Evolutionary conservation across 1,140 invertebrate species (phyloP).

Genomic region (Cyrtorhinus lividipennis): DNA sequence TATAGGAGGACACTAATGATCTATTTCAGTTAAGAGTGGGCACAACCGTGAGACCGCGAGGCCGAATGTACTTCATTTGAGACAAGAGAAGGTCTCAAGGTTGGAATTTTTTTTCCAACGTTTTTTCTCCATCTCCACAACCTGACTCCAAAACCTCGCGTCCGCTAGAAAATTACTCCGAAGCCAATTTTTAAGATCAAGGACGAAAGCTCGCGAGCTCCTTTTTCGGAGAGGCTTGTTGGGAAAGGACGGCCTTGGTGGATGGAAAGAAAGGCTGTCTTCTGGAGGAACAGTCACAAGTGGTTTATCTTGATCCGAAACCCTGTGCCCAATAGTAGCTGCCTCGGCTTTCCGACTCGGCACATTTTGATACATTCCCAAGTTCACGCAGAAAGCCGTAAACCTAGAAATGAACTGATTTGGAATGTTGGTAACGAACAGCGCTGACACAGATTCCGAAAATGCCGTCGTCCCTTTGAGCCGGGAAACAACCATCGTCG

Average conservation of each 20-base stretch:
- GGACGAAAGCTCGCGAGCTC: background rate
- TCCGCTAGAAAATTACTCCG: constrained; percentile 3
- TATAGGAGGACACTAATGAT: background rate
- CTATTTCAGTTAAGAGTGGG: background rate
- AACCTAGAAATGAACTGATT: constrained; percentile 3
- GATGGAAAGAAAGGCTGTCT: constrained; percentile 6
- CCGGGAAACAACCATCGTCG: too few species aligned
- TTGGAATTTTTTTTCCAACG: background rate
- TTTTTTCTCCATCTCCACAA: constrained; percentile 1
- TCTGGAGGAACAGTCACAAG: background rate
- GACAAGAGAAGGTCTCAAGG: constrained; percentile 4
- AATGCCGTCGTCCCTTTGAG: too few species aligned
- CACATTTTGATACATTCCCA: background rate
- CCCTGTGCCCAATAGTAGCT: background rate
- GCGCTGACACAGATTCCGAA: background rate
- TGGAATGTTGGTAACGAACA: constrained; percentile 1
- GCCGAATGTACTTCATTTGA: background rate
- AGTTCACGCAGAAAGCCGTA: background rate
- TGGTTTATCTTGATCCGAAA: constrained; percentile 9
- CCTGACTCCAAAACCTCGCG: constrained; percentile 7
- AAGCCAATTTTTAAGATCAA: constrained; percentile 2
- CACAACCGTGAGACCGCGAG: background rate
- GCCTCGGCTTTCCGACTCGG: background rate
- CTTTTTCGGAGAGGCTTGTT: constrained; percentile 2
- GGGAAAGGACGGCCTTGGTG: constrained; percentile 7